Evolutionary conservation across 2,113 vertebrate species (phyloP).

Genomic region (Onychostoma macrolepis): DNA sequence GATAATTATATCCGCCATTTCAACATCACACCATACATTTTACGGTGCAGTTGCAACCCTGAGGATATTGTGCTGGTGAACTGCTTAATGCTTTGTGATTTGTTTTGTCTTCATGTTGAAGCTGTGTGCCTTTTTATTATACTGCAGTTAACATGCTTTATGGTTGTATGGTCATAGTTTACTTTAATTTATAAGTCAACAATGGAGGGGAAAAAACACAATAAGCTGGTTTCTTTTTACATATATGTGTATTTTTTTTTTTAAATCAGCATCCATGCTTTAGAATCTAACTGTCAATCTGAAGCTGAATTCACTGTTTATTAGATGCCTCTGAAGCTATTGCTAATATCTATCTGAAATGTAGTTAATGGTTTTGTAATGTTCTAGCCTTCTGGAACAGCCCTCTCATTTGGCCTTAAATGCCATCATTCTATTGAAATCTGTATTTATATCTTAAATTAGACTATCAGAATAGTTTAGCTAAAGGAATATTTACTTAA

Average conservation of each 20-base stretch:
- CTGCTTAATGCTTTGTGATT: constrained; percentile 67
- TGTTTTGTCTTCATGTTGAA: constrained; percentile 62
- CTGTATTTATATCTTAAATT: background rate
- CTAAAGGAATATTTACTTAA: background rate
- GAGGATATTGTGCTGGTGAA: constrained; percentile 69
- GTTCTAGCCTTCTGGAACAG: background rate
- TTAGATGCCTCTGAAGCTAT: too few species aligned
- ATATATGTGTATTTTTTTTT: too few species aligned
- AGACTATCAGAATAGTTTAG: background rate
- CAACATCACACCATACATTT: constrained; percentile 73
- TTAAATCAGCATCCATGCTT: background rate
- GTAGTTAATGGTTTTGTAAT: too few species aligned
- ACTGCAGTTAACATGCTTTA: background rate
- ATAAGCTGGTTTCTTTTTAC: background rate
- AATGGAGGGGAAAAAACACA: background rate
- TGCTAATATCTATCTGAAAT: too few species aligned
- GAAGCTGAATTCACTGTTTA: background rate
- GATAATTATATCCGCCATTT: constrained; percentile 61
- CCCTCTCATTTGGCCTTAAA: too few species aligned
- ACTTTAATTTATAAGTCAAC: background rate
- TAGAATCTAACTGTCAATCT: background rate
- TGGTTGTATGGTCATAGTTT: background rate
- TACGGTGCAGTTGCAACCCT: constrained; percentile 72
- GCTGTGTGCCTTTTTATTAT: constrained; percentile 44
- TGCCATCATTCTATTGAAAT: too few species aligned